phyloP scores from a whole-genome alignment of 2,888 invertebrate genomes.

The Ichneumoninae sp. region DNA sequence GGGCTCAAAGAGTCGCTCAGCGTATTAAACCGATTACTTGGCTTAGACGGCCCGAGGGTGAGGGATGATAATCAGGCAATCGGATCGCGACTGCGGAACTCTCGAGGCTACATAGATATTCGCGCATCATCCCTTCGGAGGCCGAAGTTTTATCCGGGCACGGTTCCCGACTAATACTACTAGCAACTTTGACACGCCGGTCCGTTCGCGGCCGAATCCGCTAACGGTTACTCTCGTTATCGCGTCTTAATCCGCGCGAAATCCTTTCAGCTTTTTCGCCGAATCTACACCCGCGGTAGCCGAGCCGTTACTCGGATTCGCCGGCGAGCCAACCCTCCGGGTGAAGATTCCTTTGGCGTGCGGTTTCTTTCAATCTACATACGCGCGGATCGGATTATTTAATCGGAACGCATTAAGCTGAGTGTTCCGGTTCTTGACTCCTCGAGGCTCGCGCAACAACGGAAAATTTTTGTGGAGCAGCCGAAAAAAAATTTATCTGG shows the following conservation, averaged over 20 bases:
- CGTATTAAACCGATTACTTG: conserved; percentile 62
- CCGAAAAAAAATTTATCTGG: not conserved
- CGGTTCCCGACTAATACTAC: conserved; percentile 47
- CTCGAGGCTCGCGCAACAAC: not conserved
- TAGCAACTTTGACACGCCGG: conserved; percentile 22
- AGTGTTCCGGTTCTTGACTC: conserved; percentile 20
- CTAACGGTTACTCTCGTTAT: conserved; percentile 76
- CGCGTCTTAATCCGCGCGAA: conserved; percentile 78
- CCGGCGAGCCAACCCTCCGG: not conserved
- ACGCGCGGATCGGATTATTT: conserved; percentile 50
- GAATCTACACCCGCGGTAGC: conserved; percentile 66
- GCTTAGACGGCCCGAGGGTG: conserved; percentile 22
- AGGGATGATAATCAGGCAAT: conserved; percentile 63
- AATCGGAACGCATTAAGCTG: conserved; percentile 69
- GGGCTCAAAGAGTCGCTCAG: conserved; percentile 49
- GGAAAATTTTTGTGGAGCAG: not conserved
- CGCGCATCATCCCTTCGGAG: conserved; percentile 17
- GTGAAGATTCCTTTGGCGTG: conserved; percentile 51
- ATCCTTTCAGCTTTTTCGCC: conserved; percentile 78
- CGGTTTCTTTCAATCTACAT: conserved; percentile 47
- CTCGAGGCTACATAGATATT: conserved; percentile 10
- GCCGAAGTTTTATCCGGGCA: conserved; percentile 24
- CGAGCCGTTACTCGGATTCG: conserved; percentile 11
- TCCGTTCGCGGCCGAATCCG: not conserved
- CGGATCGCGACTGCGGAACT: conserved; percentile 14